Conservation (phyloP, 1,140 invertebrate species). For the Drosophila setifemur region DNA sequence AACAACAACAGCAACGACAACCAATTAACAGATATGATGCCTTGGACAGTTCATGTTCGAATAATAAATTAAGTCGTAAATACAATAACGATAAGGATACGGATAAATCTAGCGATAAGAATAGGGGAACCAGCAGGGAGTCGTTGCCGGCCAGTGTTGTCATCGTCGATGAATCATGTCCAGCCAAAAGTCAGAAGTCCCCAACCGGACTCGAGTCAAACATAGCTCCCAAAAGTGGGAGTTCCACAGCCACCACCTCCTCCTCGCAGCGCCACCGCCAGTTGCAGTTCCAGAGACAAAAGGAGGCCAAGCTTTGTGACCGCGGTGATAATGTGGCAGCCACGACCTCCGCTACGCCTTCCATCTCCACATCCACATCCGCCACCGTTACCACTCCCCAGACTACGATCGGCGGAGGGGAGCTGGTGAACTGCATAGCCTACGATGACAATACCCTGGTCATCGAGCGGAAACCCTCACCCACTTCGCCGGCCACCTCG, state of each 20-base stretch:
- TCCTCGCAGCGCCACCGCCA: slow-evolving; percentile 62
- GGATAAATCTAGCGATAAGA: slow-evolving; percentile 45
- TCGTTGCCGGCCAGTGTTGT: slow-evolving; percentile 45
- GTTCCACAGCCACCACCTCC: slow-evolving; percentile 20
- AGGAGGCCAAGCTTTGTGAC: slow-evolving; percentile 69
- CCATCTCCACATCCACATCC: slow-evolving; percentile 4
- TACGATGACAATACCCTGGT: slow-evolving; percentile 70
- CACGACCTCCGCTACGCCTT: neutral
- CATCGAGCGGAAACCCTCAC: slow-evolving; percentile 63
- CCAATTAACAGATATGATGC: slow-evolving; percentile 64
- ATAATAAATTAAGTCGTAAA: slow-evolving; percentile 73
- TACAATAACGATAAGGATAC: slow-evolving; percentile 64
- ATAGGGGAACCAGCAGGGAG: slow-evolving; percentile 42
- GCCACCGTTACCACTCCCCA: neutral
- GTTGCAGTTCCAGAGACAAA: slow-evolving; percentile 66
- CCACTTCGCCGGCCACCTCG: slow-evolving; percentile 57
- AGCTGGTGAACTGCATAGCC: slow-evolving; percentile 68
- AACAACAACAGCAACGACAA: slow-evolving; percentile 28
- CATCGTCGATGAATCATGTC: slow-evolving; percentile 63
- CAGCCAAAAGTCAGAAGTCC: slow-evolving; percentile 29
- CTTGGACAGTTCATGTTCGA: slow-evolving; percentile 68
- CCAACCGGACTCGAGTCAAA: slow-evolving; percentile 4
- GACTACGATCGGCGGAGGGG: slow-evolving; percentile 50
- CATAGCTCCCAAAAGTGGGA: slow-evolving; percentile 20
- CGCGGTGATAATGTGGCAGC: slow-evolving; percentile 43